These are phyloP conservation scores for Poeciliopsis infans DNA, from an alignment of 2,797 vertebrate genomes.

Conservation along the genomic window DNA sequence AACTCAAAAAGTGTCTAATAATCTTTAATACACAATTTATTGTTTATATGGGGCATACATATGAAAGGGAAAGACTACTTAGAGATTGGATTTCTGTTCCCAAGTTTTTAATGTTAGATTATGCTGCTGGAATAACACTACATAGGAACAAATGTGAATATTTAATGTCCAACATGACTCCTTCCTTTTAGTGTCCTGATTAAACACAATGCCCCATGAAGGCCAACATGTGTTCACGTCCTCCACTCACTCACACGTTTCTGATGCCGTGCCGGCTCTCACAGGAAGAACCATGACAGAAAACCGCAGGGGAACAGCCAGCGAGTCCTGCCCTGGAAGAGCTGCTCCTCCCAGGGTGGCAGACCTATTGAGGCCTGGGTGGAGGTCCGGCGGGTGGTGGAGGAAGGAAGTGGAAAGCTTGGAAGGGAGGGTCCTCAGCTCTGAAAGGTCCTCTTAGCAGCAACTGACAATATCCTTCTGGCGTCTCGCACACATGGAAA, in stretches of 20 bases:
- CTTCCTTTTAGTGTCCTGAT: conserved; percentile 20
- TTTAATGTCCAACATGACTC: not conserved
- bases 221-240: not conserved
- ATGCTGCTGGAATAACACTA: too few relatives aligned
- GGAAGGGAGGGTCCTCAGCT: conserved; percentile 49
- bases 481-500: conserved; percentile 41
- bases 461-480: conserved; percentile 49
- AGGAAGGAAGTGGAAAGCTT: conserved; percentile 60
- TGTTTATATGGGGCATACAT: too few relatives aligned
- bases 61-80: too few relatives aligned
- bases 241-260: conserved; percentile 16
- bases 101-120: too few relatives aligned
- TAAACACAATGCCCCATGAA: not conserved
- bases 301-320: conserved; percentile 59
- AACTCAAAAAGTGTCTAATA: too few relatives aligned
- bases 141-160: not conserved
- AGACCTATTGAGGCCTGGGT: conserved; percentile 54
- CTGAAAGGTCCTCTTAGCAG: conserved; percentile 49
- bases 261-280: conserved; percentile 11
- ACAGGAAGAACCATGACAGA: conserved; percentile 55
- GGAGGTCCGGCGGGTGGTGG: conserved; percentile 57
- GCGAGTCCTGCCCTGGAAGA: conserved; percentile 56
- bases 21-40: too few relatives aligned
- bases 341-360: conserved; percentile 54
- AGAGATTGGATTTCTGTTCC: too few relatives aligned